These are phyloP conservation scores for Stictocephala bisonia DNA, from an alignment of 2,888 invertebrate genomes.

Conservation along the genomic window DNA sequence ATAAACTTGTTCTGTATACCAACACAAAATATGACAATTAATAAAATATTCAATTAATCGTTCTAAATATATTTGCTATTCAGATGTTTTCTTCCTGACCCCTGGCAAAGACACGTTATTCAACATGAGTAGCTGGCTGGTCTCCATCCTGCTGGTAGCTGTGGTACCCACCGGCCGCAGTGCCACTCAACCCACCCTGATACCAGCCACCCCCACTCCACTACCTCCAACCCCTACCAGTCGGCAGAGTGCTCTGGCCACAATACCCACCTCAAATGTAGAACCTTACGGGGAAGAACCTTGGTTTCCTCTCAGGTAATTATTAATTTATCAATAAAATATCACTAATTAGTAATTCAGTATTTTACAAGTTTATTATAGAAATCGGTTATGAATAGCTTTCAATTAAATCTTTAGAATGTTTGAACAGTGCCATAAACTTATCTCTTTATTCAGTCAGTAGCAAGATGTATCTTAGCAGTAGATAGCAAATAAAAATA, in stretches of 20 bases:
- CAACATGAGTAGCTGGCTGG: slow-evolving; percentile 6
- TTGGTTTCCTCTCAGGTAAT: slow-evolving; percentile 63
- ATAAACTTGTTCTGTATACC: too few species aligned
- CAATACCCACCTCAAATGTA: neutral
- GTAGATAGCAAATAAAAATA: too few species aligned
- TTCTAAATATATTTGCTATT: neutral
- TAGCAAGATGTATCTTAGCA: too few species aligned
- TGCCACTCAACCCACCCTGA: neutral
- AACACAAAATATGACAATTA: too few species aligned
- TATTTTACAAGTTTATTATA: too few species aligned
- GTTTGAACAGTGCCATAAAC: too few species aligned
- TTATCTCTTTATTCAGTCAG: too few species aligned
- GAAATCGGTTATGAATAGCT: too few species aligned
- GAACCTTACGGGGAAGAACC: slow-evolving; percentile 60
- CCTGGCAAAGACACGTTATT: neutral
- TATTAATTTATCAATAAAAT: too few species aligned
- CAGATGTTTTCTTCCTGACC: slow-evolving; percentile 2
- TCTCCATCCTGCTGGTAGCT: neutral
- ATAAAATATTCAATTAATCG: too few species aligned
- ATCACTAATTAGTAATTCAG: too few species aligned
- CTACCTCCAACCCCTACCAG: neutral
- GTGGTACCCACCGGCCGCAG: neutral
- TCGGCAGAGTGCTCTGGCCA: neutral
- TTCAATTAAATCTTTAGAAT: too few species aligned
- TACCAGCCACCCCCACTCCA: neutral